Evolutionary conservation across 2,113 vertebrate species (phyloP).

Genomic region (Misgurnus mizolepis): DNA sequence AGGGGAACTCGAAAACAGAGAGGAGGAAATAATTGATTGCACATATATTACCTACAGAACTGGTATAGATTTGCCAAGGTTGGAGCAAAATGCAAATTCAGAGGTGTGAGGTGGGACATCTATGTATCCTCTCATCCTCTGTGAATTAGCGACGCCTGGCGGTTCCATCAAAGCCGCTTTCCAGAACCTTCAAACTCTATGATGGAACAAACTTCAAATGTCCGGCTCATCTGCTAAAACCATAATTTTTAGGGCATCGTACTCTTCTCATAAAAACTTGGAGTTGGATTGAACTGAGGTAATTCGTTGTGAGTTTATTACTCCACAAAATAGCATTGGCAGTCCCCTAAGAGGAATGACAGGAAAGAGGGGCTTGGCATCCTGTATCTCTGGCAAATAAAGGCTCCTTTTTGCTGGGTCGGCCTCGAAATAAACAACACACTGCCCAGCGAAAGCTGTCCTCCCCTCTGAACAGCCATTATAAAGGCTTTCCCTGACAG

Average conservation of each 20-base stretch:
- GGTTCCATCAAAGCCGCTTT: too few relatives aligned
- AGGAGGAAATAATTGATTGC: constrained; percentile 21
- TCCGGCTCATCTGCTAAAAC: too few relatives aligned
- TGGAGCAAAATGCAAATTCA: constrained; percentile 19
- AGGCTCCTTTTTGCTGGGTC: constrained; percentile 40
- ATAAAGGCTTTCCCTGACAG: constrained; percentile 8
- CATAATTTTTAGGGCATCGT: too few relatives aligned
- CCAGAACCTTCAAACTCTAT: too few relatives aligned
- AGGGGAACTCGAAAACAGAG: neutral
- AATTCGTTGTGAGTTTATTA: constrained; percentile 40
- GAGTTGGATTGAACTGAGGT: constrained; percentile 2
- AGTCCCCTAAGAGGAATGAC: neutral
- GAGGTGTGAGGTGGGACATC: neutral
- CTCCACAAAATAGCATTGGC: constrained; percentile 28
- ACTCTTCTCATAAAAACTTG: too few relatives aligned
- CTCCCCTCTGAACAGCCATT: constrained; percentile 11
- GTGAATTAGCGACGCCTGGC: too few relatives aligned
- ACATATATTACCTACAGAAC: constrained; percentile 7
- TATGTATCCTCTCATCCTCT: neutral
- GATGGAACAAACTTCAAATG: too few relatives aligned
- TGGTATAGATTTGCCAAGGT: constrained; percentile 1
- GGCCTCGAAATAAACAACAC: constrained; percentile 45
- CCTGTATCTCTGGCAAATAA: constrained; percentile 33
- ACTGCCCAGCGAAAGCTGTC: neutral
- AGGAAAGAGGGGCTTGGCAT: constrained; percentile 27